A percentile compares a stretch with the other conserved stretches of the same genome.
These are phyloP conservation scores for Hippocampus abdominalis DNA, from an alignment of 2,113 vertebrate species.

Conservation along the genomic window DNA sequence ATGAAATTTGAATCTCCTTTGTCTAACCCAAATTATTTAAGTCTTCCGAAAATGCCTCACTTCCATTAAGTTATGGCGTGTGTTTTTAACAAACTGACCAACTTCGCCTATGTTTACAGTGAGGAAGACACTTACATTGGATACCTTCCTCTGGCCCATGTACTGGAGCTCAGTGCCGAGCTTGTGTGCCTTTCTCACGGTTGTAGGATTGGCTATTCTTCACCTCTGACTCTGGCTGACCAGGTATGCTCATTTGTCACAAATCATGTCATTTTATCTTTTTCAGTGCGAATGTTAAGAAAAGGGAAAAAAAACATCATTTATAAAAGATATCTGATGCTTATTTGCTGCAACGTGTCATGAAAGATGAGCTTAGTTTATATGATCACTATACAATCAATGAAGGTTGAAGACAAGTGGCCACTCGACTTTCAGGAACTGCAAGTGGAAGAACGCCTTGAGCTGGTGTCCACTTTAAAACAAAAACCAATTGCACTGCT, in stretches of 20 bases:
- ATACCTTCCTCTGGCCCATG: conserved; percentile 92
- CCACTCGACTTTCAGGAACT: too few relatives aligned
- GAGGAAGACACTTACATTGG: conserved; percentile 89
- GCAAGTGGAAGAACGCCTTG: too few relatives aligned
- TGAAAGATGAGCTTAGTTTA: neutral
- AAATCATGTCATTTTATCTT: neutral
- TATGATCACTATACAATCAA: neutral
- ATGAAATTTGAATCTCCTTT: neutral
- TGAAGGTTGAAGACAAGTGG: neutral
- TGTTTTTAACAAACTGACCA: neutral
- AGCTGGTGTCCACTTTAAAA: too few relatives aligned
- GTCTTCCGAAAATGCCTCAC: neutral
- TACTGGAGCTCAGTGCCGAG: conserved; percentile 91
- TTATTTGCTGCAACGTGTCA: neutral
- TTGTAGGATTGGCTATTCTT: conserved; percentile 91
- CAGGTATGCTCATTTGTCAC: conserved; percentile 71
- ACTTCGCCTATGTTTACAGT: conserved; percentile 60
- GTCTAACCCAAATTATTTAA: neutral
- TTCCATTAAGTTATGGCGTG: neutral
- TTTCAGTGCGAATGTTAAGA: too few relatives aligned
- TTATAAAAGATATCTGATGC: neutral
- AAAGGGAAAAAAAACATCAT: neutral
- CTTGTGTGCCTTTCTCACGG: conserved; percentile 85
- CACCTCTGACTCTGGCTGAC: conserved; percentile 89
- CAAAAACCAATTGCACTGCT: too few relatives aligned